A percentile compares a stretch with the other conserved stretches of the same genome.
Conservation (phyloP, 37 sponge, comb jelly and placozoan genomes). For the Theonella swinhoei region DNA sequence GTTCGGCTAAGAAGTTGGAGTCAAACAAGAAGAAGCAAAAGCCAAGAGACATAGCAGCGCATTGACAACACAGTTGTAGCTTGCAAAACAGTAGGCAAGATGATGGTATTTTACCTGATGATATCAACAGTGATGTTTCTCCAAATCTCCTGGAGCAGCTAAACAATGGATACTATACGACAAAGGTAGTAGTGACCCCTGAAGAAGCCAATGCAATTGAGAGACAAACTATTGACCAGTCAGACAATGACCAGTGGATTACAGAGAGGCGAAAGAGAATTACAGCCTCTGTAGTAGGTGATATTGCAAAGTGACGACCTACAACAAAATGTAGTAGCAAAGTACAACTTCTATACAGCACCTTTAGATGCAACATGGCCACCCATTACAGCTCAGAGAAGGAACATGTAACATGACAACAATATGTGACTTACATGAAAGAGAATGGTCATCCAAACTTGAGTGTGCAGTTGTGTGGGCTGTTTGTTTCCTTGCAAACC, state of each 20-base stretch:
- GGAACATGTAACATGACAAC: too few species aligned
- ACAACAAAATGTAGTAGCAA: too few species aligned
- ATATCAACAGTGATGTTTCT: slow-evolving; percentile 10
- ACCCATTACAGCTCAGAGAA: too few species aligned
- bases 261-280: not conserved
- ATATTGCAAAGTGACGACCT: too few species aligned
- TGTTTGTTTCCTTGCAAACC: not conserved
- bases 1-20: not conserved
- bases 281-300: not conserved
- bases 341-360: too few species aligned
- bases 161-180: slow-evolving; percentile 1
- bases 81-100: slow-evolving; percentile 11
- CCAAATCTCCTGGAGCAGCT: slow-evolving; percentile 4
- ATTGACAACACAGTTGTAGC: too few species aligned
- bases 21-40: slow-evolving; percentile 9
- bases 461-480: too few species aligned
- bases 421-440: too few species aligned
- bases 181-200: not conserved
- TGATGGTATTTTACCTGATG: slow-evolving; percentile 15
- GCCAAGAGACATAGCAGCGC: not conserved
- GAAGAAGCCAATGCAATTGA: slow-evolving; percentile 5
- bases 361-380: too few species aligned
- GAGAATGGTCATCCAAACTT: too few species aligned
- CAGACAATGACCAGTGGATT: not conserved
- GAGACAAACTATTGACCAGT: not conserved